Base-by-base conservation (phyloP, 1,140 invertebrate genomes). In the Dendrolimus kikuchii region DNA sequence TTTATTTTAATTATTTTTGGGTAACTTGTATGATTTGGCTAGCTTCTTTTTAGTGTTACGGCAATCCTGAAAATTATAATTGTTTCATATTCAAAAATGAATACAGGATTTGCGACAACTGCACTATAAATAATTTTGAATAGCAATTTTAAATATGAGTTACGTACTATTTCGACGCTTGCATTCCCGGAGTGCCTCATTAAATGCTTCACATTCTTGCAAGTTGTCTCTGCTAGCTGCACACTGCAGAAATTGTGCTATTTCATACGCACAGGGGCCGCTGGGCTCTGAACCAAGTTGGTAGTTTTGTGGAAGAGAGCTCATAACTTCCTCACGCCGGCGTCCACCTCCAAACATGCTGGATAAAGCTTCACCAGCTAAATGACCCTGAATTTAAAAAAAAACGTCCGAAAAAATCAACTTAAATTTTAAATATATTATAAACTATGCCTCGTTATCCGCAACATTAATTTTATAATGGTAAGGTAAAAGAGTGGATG, bases 351-450 rank as follows among this genome's bases (percentile, higher is more conserved):
- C 90, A 64, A 95, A 94, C 75, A 94, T 77, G 41, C 95, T 92
- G 40, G 94, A 94, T 41, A 97, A 74, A 6, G 94, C 95, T 77
- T 94, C 91, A 40, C 95, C 96, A 37, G 95, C 89, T 38, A 94
- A 91, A 67, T 97, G 95, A 23, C 95, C 96, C 90, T 92, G 47
- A 5, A 50, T 49, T 55, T 9, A 43, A 9, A 1, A n/a, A 6
- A 7, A 50, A 39, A 46, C 43, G 39, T 0, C 49, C 36, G 40
- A 41, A 51, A 46, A 9, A 23, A 6, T 46, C 36, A 1, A 3
- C 23, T 23, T 23, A 23, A 1, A 3, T 23, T 23, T 23, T 23
- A 23, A 23, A 23, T 23, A 2, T 23, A 23, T 23, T 23, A 23
- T 23, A 23, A 23, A 23, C 23, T 1, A 23, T 23, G 23, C 23